Evolutionary conservation across 2,797 vertebrate species (phyloP).

Genomic region (Anabacerthia variegaticeps): DNA sequence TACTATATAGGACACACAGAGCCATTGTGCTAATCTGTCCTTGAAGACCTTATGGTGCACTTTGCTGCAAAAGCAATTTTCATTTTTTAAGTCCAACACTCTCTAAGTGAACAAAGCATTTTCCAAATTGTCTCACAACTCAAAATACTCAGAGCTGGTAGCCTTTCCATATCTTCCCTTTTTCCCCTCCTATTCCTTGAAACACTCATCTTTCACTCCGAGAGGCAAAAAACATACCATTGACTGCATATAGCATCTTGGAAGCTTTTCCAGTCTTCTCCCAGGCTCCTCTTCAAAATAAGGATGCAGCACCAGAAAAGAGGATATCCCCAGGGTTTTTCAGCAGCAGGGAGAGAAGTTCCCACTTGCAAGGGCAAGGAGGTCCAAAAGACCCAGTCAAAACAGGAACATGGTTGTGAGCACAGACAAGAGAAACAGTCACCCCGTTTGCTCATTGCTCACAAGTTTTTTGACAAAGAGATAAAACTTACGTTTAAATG

Average conservation of each 20-base stretch:
- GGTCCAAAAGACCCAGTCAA: background rate
- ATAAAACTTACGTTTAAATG: background rate
- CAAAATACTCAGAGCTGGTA: background rate
- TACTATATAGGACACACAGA: slow-evolving; percentile 36
- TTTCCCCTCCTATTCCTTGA: background rate
- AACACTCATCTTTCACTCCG: background rate
- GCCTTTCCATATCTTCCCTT: background rate
- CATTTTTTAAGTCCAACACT: slow-evolving; percentile 61
- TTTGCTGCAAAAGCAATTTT: slow-evolving; percentile 68
- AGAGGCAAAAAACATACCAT: background rate
- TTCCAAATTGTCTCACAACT: background rate
- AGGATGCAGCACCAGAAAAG: background rate
- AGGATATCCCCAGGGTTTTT: background rate
- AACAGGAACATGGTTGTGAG: rapidly evolving
- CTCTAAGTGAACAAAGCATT: slow-evolving; percentile 21
- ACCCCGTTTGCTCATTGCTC: background rate
- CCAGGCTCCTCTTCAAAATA: background rate
- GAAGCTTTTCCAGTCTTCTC: background rate
- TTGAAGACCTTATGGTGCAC: slow-evolving; percentile 53
- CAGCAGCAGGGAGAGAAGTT: background rate
- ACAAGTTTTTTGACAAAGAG: background rate
- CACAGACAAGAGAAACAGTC: background rate
- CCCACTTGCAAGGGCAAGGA: background rate
- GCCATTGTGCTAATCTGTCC: slow-evolving; percentile 58
- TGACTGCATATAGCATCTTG: background rate